These are phyloP conservation scores for Carcina quercana DNA, from an alignment of 2,888 invertebrate species.

Conservation along the genomic window DNA sequence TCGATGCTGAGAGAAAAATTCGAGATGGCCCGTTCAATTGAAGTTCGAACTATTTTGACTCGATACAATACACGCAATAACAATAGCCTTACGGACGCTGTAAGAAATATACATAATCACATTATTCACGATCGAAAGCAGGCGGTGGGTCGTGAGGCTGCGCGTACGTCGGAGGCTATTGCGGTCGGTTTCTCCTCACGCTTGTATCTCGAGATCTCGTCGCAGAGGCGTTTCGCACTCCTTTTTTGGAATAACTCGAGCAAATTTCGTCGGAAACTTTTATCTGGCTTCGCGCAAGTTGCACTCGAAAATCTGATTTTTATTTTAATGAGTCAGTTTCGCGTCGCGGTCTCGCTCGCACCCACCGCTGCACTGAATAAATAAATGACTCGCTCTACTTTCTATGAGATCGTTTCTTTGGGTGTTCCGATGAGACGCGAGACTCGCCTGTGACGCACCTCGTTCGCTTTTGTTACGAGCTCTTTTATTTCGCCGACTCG, in stretches of 20 bases:
- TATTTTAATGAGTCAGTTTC: constrained; percentile 72
- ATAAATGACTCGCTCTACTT: constrained; percentile 73
- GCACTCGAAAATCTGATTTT: constrained; percentile 69
- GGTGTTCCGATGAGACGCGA: constrained; percentile 47
- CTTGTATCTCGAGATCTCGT: constrained; percentile 58
- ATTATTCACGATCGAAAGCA: constrained; percentile 37
- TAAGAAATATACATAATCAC: constrained; percentile 12
- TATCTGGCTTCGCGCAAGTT: constrained; percentile 61
- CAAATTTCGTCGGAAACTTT: constrained; percentile 69
- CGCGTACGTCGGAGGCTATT: constrained; percentile 29
- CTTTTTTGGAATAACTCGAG: constrained; percentile 73
- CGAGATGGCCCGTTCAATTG: too few species aligned
- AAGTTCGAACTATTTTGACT: too few species aligned
- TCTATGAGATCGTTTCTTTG: constrained; percentile 72
- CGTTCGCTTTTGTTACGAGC: too few species aligned
- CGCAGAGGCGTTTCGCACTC: constrained; percentile 58
- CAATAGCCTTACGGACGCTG: constrained; percentile 17
- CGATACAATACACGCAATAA: too few species aligned
- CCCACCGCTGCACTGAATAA: constrained; percentile 64
- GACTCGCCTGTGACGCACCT: constrained; percentile 25
- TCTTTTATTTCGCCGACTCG: too few species aligned
- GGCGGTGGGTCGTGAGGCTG: constrained; percentile 26
- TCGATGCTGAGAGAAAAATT: constrained; percentile 45
- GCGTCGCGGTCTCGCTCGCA: constrained; percentile 52
- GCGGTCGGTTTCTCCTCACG: constrained; percentile 64